Evolutionary conservation across 1,140 invertebrate genomes (phyloP).

Genomic region (Leptinotarsa undecemlineata): DNA sequence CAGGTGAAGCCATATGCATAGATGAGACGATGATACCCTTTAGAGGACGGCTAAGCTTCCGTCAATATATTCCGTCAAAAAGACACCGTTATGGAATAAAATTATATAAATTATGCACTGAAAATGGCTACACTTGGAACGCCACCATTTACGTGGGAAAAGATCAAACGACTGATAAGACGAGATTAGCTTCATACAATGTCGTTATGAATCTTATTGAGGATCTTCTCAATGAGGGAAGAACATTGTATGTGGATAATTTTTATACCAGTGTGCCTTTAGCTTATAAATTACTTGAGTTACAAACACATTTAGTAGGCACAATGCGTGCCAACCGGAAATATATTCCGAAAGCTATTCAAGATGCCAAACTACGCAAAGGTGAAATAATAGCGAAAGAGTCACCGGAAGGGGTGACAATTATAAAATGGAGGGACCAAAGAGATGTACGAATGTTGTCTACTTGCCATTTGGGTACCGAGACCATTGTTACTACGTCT

Average conservation of each 20-base stretch:
- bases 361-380: constrained; percentile 22
- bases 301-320: constrained; percentile 50
- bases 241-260: constrained; percentile 42
- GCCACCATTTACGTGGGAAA: constrained; percentile 31
- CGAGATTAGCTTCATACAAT: constrained; percentile 25
- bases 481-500: not conserved
- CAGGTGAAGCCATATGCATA: constrained; percentile 40
- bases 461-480: constrained; percentile 28
- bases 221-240: constrained; percentile 29
- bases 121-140: constrained; percentile 44
- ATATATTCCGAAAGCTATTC: constrained; percentile 46
- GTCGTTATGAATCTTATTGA: constrained; percentile 30
- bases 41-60: constrained; percentile 46
- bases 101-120: constrained; percentile 42
- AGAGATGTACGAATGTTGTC: constrained; percentile 28
- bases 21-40: constrained; percentile 51
- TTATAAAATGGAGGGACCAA: constrained; percentile 31
- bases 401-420: constrained; percentile 18
- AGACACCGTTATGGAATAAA: constrained; percentile 49
- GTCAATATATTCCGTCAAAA: constrained; percentile 48
- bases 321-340: constrained; percentile 53
- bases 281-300: constrained; percentile 52
- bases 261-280: constrained; percentile 56
- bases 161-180: not conserved
- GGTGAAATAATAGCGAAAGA: constrained; percentile 30